A percentile compares a stretch with the other conserved stretches of the same genome.
Evolutionary conservation across 2,797 vertebrate genomes (phyloP).

Genomic region (Alauda arvensis): DNA sequence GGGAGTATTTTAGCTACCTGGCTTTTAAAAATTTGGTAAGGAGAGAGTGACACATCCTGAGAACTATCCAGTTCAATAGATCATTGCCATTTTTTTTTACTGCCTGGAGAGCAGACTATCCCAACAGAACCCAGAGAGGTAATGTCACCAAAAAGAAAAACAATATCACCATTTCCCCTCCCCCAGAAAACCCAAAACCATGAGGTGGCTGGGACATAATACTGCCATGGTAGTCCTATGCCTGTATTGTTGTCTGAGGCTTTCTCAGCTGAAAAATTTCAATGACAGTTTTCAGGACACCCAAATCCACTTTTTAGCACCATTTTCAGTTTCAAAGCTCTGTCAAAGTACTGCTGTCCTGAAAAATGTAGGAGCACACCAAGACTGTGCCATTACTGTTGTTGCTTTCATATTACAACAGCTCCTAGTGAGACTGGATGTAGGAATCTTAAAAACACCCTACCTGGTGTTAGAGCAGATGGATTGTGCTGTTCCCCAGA

Average conservation of each 20-base stretch:
- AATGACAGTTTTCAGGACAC: background rate
- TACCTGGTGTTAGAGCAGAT: background rate
- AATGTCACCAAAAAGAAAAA: background rate
- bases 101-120: background rate
- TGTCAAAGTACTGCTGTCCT: background rate
- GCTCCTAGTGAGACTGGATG: background rate
- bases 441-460: background rate
- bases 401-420: background rate
- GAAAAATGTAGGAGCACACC: background rate
- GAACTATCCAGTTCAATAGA: background rate
- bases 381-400: background rate
- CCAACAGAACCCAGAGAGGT: background rate
- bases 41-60: background rate
- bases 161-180: accelerated
- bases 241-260: background rate
- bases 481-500: background rate
- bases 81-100: background rate
- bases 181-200: accelerated
- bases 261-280: background rate
- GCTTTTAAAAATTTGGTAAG: background rate
- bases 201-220: background rate
- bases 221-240: background rate
- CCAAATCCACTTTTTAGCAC: background rate
- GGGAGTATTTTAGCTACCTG: background rate
- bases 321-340: background rate